A percentile compares a stretch with the other conserved stretches of the same genome.
Evolutionary conservation across 92 coral and sea anemone species (phyloP).

Genomic region (Metridium senile): DNA sequence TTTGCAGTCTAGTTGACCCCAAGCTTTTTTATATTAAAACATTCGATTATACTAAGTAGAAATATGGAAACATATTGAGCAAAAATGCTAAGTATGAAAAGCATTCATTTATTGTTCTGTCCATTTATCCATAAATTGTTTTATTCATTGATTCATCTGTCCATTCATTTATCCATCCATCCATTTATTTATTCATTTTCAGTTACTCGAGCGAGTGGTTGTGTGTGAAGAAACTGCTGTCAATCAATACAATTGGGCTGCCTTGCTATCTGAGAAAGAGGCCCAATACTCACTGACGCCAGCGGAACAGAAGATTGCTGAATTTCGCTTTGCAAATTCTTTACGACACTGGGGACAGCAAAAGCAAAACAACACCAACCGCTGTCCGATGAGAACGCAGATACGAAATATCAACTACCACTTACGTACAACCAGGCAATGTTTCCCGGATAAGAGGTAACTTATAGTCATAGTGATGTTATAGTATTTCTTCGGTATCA

Average conservation of each 20-base stretch:
- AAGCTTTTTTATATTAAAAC: too few species aligned
- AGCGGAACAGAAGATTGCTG: slow-evolving; percentile 39
- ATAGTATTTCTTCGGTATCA: not conserved
- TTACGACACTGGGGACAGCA: slow-evolving; percentile 47
- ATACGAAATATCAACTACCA: slow-evolving; percentile 42
- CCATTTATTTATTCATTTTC: not conserved
- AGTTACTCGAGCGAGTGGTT: slow-evolving; percentile 51
- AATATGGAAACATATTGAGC: too few species aligned
- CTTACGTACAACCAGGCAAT: slow-evolving; percentile 43
- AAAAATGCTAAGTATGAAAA: too few species aligned
- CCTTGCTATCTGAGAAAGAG: slow-evolving; percentile 60
- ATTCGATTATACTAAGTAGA: too few species aligned
- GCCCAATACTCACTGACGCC: slow-evolving; percentile 38
- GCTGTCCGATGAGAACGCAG: slow-evolving; percentile 43
- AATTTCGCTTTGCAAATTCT: slow-evolving; percentile 48
- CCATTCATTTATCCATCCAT: not conserved
- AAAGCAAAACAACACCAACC: slow-evolving; percentile 36
- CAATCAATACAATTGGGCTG: slow-evolving; percentile 72
- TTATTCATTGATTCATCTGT: not conserved
- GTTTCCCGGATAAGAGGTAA: slow-evolving; percentile 60
- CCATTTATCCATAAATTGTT: not conserved
- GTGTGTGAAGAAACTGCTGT: slow-evolving; percentile 69
- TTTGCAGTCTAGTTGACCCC: too few species aligned
- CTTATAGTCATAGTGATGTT: not conserved
- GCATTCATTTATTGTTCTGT: not conserved